Conservation (phyloP, 2,113 vertebrate genomes). For the Pteronura brasiliensis region DNA sequence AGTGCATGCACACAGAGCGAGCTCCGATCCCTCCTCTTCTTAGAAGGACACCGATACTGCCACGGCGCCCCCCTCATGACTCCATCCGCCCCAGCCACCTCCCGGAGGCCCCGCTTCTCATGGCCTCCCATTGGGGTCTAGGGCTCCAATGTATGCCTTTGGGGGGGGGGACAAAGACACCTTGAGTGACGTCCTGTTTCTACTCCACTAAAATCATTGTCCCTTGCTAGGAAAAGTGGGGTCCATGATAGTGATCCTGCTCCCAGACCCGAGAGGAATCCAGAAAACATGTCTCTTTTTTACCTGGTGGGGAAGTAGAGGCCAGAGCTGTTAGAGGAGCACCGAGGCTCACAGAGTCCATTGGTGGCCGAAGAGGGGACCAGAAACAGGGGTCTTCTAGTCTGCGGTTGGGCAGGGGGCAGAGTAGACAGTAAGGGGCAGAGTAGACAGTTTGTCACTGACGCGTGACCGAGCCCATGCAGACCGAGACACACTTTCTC, state of each 20-base stretch:
- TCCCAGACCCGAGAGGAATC: background rate
- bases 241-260: rapidly evolving
- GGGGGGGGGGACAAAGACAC: background rate
- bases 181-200: background rate
- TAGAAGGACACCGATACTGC: too few relatives aligned
- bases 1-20: background rate
- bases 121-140: rapidly evolving
- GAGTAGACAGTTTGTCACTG: background rate
- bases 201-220: background rate
- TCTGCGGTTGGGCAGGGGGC: background rate
- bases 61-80: rapidly evolving
- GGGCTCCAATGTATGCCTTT: background rate
- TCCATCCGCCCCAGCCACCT: background rate
- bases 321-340: rapidly evolving
- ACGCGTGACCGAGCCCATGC: rapidly evolving
- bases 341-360: background rate
- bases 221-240: background rate
- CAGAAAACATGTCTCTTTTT: background rate
- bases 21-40: background rate
- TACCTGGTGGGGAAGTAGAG: too few relatives aligned
- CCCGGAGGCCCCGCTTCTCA: background rate
- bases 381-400: too few relatives aligned
- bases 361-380: background rate
- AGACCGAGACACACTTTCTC: background rate
- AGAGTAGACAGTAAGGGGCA: too few relatives aligned